Base-by-base conservation (phyloP, 2,113 vertebrate genomes). In the Anarrhichthys ocellatus region DNA sequence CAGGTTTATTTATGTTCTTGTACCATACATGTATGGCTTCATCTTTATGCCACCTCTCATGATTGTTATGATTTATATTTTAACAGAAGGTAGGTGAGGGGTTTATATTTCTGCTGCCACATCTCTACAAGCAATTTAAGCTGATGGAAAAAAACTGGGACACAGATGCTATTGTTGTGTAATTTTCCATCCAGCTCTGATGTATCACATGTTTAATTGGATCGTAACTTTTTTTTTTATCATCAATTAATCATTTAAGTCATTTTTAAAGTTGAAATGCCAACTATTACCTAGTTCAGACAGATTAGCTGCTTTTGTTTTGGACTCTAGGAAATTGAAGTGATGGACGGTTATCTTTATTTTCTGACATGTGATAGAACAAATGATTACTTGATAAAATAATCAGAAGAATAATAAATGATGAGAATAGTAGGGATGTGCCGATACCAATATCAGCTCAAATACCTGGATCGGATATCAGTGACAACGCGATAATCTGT, bases 111-210 rank as follows among this genome's bases (percentile, higher is more conserved):
- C 48, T 54, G 9, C 52, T 38, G 44, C 48, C 18, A 38, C 78
- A 72, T 62, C 9, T 42, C n/a, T 63, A 54, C 24, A 36, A 61
- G 63, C 46, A 76, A 56, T 63, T 56, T 65, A 6, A 74, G 54
- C 68, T 32, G 48, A 14, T 24, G 38, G 65, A 5, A n/a, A n/a
- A 67, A 38, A 76, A 44, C 54, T 76, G 42, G 69, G 24, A 65
- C 73, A 71, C 46, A 54, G 32, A 78, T 75, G 59, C 56, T 54
- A 29, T 66, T 76, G 75, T 79, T 80, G 59, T 71, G 84, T 44
- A 52, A 79, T 72, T 66, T 46, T 29, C 36, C 40, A 68, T 38
- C 5, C 65, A 70, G 34, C 71, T 67, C 54, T 52, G 24, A 2
- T 54, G 34, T 70, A 54, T 54, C 69, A 20, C 64, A 75, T 34